Evolutionary conservation across 2,113 vertebrate genomes (phyloP), one percentile per base, ranked within the genome.

Genomic region (Verasper variegatus): DNA sequence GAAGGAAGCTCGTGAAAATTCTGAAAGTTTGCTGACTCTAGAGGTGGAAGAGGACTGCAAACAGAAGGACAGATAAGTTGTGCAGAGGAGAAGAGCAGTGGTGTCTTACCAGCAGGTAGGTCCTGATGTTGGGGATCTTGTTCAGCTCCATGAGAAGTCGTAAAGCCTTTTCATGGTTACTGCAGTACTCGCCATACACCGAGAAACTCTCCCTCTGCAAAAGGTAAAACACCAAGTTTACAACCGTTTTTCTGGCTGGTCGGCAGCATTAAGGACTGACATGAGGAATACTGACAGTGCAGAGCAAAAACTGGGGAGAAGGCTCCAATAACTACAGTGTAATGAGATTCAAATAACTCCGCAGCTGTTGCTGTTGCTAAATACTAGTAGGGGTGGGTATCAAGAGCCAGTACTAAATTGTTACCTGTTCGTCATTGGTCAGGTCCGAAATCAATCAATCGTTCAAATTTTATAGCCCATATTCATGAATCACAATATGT

Each of bases 91-190:
- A 37, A 15, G 15, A 59, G 42, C 1, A 35, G 15, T 27, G n/a
- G 15, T 20, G 37, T 75, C 97, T 97, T 89, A 99, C 98, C 98
- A 99, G 76, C 1, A 99, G 94, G 92, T 98, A 99, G 86, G 98
- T 95, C 54, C 98, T 96, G 82, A 97, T 95, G 31, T 96, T 78
- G 5, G 97, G 95, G 85, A 97, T 95, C 94, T 99, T 99, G 95
- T 99, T 99, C 35, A 99, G 94, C 82, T 99, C 98, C 95, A 99
- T 96, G 67, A 99, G 94, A 77, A 99, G 95, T 62, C 97, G 91
- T 86, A 99, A 92, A 58, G 98, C 98, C 92, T 99, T 99, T 94
- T 99, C 98, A 0, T 99, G 98, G 91, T 99, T 99, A 86, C 98
- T 98, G 91, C 98, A 99, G 88, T 99, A 99, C 75, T 99, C 98